Base-by-base conservation (phyloP, 2,888 invertebrate genomes). In the Eilema depressum region DNA sequence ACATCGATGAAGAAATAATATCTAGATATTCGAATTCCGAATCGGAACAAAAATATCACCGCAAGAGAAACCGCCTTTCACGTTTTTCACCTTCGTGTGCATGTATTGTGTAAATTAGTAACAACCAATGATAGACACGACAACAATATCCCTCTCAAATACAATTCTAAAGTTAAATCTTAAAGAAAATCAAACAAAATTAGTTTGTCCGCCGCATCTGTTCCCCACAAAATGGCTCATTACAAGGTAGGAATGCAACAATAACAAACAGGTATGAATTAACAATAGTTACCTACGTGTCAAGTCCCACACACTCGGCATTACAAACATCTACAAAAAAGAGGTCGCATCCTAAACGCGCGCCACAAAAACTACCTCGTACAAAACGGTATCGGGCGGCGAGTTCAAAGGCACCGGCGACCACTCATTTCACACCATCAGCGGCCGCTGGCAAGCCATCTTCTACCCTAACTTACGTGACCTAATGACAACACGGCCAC, bases 281-380 rank as follows among this genome's bases (percentile, higher is more conserved):
- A 92, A 95, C 94, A 94, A 95, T 94, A 89, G 92, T 90, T 89
- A 92, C 91, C 89, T 91, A 92, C 94, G 94, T 94, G 95, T 94
- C 94, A 93, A 93, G 94, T 93, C 93, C 93, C 93, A 93, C 95
- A 94, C 95, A 93, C 91, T 93, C 91, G 92, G 93, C 88, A 94
- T 94, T 93, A 95, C 92, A 95, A 94, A 95, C 92, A 95, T 85
- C 79, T 73, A 93, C 91, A 94, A 94, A 94, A 94, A 95, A 93
- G 85, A 89, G 91, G 91, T 90, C 88, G 91, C 89, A 89, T 92
- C 93, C 93, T 93, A 94, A 94, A 93, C 91, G 93, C 86, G 83
- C 75, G 83, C 83, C 83, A 94, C 91, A 94, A 94, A 94, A 95
- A 95, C 85, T 86, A 85, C 84, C 85, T 86, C 86, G 87, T 86